Percentiles rank a stretch among this genome's conserved stretches.
Evolutionary conservation across 2,888 invertebrate genomes (phyloP).

Genomic region (Eupelmus urozonus): DNA sequence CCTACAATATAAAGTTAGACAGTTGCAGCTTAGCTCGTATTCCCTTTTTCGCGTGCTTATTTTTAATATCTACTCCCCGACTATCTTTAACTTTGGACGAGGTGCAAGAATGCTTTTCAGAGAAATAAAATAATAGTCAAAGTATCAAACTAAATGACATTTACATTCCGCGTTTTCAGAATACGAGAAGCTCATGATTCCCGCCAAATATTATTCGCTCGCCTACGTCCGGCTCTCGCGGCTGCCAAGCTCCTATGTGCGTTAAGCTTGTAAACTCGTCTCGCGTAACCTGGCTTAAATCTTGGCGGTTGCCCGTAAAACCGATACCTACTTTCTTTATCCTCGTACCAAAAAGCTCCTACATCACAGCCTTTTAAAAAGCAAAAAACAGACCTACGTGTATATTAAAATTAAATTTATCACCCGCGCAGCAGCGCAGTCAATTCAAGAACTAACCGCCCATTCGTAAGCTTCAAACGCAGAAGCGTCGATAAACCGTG

Average conservation of each 20-base stretch:
- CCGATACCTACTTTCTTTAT: no score
- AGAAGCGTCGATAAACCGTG: no score
- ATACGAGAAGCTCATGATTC: neutral
- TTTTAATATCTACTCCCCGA: neutral
- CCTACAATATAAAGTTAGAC: no score
- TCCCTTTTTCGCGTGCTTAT: neutral
- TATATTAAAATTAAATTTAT: no score
- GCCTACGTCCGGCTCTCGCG: neutral
- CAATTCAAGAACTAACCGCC: no score
- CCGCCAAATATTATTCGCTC: constrained; percentile 24
- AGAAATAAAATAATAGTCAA: constrained; percentile 43
- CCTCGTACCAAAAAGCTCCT: no score
- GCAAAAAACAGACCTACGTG: neutral
- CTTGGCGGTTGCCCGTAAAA: no score
- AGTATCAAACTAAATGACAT: constrained; percentile 41
- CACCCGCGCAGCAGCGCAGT: no score
- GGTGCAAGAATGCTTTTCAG: constrained; percentile 5
- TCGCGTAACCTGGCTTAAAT: neutral
- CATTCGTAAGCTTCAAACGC: no score
- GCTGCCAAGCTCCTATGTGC: constrained; percentile 44
- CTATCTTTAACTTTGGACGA: constrained; percentile 32
- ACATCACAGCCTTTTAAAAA: no score
- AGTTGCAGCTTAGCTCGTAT: neutral
- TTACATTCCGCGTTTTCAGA: constrained; percentile 37
- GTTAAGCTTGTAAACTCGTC: constrained; percentile 26